A percentile compares a stretch with the other conserved stretches of the same genome.
Conservation (phyloP, 2,888 invertebrate genomes). For the Pristionchus exspectatus region DNA sequence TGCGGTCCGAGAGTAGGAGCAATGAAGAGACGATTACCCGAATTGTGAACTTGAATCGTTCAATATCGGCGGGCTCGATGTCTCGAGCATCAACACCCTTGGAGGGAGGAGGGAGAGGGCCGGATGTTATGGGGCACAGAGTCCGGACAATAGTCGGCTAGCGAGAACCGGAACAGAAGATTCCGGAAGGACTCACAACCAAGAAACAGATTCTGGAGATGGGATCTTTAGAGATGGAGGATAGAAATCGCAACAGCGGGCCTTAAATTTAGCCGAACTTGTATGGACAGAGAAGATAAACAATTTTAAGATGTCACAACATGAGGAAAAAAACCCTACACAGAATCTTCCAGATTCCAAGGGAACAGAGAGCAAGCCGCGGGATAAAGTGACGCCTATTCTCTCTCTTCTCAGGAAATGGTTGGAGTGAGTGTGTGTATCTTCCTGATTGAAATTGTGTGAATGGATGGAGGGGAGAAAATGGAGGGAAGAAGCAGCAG, state of each 20-base stretch:
- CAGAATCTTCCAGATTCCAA: neutral
- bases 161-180: neutral
- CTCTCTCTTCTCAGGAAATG: conserved; percentile 30
- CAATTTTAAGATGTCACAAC: too few relatives aligned
- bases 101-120: neutral
- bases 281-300: too few relatives aligned
- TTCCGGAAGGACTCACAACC: neutral
- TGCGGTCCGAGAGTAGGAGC: too few relatives aligned
- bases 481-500: neutral
- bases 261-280: too few relatives aligned
- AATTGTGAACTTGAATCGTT: neutral
- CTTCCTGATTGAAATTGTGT: conserved; percentile 45
- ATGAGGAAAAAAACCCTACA: too few relatives aligned
- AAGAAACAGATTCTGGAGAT: neutral
- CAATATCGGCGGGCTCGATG: too few relatives aligned
- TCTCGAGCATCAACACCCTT: neutral
- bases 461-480: neutral
- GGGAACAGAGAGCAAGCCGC: neutral
- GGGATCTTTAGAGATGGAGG: too few relatives aligned
- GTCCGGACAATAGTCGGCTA: neutral
- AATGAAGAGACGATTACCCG: too few relatives aligned
- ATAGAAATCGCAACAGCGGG: too few relatives aligned
- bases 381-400: conserved; percentile 5
- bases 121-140: neutral
- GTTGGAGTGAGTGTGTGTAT: conserved; percentile 32